These are phyloP conservation scores for Mungos mungo DNA, from an alignment of 2,113 vertebrate species.

Conservation along the genomic window DNA sequence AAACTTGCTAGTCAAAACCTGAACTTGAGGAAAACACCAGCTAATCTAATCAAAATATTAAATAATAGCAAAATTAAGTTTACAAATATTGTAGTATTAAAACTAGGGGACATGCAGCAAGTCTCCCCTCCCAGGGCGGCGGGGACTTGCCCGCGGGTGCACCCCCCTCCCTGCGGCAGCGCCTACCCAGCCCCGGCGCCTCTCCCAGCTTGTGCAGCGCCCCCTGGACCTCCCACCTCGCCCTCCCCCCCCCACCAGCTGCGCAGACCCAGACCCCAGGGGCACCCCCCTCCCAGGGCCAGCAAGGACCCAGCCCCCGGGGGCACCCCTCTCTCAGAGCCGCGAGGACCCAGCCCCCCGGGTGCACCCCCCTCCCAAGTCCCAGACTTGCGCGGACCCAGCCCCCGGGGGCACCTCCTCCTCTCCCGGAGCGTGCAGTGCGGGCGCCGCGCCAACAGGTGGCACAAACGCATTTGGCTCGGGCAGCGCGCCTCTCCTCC, in stretches of 20 bases:
- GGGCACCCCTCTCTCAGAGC: background rate
- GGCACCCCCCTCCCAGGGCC: background rate
- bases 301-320: background rate
- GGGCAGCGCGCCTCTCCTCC: constrained; percentile 72
- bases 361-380: background rate
- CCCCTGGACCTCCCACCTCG: no score
- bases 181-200: no score
- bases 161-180: background rate
- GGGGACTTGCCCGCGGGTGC: fast-evolving
- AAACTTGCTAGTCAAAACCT: no score
- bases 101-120: background rate
- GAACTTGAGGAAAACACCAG: background rate
- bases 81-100: background rate
- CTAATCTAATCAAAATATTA: background rate
- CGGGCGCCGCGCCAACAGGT: constrained; percentile 86
- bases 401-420: background rate
- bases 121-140: background rate
- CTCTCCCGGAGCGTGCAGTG: constrained; percentile 80
- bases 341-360: background rate
- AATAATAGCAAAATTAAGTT: background rate
- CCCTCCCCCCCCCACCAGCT: no score
- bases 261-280: no score
- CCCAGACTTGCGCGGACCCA: background rate
- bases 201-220: no score
- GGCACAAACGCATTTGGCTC: constrained; percentile 88